Evolutionary conservation across 2,888 invertebrate genomes (phyloP), one percentile per base, ranked within the genome.

Genomic region (Cheilosia impressa): DNA sequence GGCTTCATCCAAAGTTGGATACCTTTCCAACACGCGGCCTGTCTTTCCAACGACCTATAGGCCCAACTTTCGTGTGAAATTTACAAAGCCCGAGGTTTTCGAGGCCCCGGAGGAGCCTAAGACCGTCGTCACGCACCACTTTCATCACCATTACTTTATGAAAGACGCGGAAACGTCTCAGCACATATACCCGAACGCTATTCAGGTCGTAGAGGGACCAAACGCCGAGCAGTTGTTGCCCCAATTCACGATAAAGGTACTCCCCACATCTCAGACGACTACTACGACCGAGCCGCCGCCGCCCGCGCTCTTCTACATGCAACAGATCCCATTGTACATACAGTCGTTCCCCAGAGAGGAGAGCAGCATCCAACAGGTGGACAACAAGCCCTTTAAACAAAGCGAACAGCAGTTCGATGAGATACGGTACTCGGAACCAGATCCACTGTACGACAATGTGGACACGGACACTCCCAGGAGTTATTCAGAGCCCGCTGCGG

Each of bases 391-490:
- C 4, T 91, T 91, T 87, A 78, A 89, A 41, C 89, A 90, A 7
- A 91, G 91, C 71, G 90, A 91, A 34, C 89, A 88, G 52, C 83
- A 91, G 4, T 88, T 89, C 34, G 92, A 91, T 87, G 89, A 89
- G 0, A 85, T 88, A 6, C 91, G 91, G 60, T 94, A 92, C 87
- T 93, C 93, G 0, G 93, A 93, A 87, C 92, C 92, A 24, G 93
- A 93, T 91, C 93, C 93, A 5, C 88, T 93, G 45, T 93, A 93
- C 82, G 85, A 88, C 45, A 88, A 89, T 53, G 4, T 83, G 2
- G 88, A 89, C 62, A 88, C 22, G 10, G 88, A 89, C 66, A 88
- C 17, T 9, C 34, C 4, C 17, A 65, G 10, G 15, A 38, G 43
- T 38, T 71, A 17, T n/a, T 41, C 65, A 4, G 65, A 71, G 5